Evolutionary conservation across 2,113 vertebrate genomes (phyloP), one percentile per base, ranked within the genome.

Genomic region (Bubo scandiacus): DNA sequence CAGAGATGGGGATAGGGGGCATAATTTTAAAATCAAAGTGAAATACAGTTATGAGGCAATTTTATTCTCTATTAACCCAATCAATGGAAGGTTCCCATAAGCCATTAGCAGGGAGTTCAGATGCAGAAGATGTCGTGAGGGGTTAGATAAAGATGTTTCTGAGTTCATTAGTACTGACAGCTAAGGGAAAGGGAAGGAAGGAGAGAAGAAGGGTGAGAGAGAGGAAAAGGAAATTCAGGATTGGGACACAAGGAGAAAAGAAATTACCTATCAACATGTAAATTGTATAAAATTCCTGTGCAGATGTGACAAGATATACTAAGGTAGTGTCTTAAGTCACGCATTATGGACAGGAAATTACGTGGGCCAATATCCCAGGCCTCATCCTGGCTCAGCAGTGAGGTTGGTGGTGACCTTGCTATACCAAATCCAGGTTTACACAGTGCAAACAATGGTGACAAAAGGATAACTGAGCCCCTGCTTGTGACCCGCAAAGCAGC

Each of bases 31-130:
- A 97, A 97, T 97, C 95, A 95, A 96, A 97, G 75, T 86, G 97
- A 98, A 98, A 98, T 98, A 98, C 96, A 98, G 98, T 98, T 97
- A 98, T 80, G 92, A 98, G 98, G 97, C 97, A 98, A 98, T 99
- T 99, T 98, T 98, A 98, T 98, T 98, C 98, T 98, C 98, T 98
- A 97, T 98, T 98, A 98, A 99, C 98, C 98, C 98, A 98, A 98
- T 99, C 98, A 99, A 98, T 98, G 96, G 97, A 98, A 98, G 97
- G 98, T 95, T 97, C 97, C 97, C 96, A 97, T 97, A 98, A 98
- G 96, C 97, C 98, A 98, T 98, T 98, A 98, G 87, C 98, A 92
- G 95, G 87, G 94, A 97, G 97, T 98, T 98, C 97, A 89, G 86
- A 96, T 95, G 95, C 97, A 96, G 96, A 96, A 90, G 88, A 92